Conservation (phyloP, 2,888 invertebrate genomes). For the Pachymerium ferrugineum region DNA sequence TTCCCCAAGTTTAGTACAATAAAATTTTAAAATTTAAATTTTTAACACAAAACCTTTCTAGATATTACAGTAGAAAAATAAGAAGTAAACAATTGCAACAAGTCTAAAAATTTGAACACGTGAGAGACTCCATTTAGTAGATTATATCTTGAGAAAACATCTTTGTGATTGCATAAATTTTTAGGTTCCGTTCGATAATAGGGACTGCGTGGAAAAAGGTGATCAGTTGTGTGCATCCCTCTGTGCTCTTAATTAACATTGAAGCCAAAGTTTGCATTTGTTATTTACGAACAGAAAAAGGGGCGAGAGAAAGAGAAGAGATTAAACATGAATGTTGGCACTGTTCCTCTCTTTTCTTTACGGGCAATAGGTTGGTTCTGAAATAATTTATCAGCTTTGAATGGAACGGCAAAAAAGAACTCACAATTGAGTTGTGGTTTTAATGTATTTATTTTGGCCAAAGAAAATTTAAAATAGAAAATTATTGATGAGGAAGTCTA, state of each 20-base stretch:
- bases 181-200: background rate
- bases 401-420: background rate
- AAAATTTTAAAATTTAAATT: too few species aligned
- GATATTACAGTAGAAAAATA: too few species aligned
- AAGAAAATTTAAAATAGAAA: too few species aligned
- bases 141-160: background rate
- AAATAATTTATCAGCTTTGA: background rate
- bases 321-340: conserved; percentile 13
- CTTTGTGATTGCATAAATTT: too few species aligned
- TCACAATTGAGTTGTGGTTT: too few species aligned
- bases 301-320: background rate
- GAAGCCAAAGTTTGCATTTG: conserved; percentile 9
- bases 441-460: too few species aligned
- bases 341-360: conserved; percentile 4
- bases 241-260: conserved; percentile 9
- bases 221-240: background rate
- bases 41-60: too few species aligned
- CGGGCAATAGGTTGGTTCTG: background rate
- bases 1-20: too few species aligned
- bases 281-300: conserved; percentile 6
- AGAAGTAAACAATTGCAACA: too few species aligned
- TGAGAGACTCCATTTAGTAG: too few species aligned
- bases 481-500: too few species aligned
- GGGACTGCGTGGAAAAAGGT: background rate
- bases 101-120: too few species aligned